Conservation (phyloP, 2,797 vertebrate genomes). For the Hydrocynus forskahlii region DNA sequence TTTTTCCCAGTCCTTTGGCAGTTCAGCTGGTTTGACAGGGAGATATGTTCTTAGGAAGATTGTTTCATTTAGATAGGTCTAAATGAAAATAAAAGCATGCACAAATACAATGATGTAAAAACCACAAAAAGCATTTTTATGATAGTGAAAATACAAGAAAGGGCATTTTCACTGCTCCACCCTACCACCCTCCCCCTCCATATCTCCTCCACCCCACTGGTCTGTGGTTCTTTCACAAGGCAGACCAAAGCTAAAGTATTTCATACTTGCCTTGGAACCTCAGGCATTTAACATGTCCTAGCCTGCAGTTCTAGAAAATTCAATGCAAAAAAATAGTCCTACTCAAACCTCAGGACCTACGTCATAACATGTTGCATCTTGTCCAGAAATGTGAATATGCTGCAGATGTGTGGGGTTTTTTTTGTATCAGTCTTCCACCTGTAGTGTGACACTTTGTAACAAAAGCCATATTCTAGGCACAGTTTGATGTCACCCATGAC, state of each 20-base stretch:
- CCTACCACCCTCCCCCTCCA: no score
- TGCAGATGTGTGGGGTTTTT: not conserved
- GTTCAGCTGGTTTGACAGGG: not conserved
- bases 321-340: constrained; percentile 7
- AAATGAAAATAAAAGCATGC: not conserved
- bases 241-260: constrained; percentile 14
- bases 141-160: constrained; percentile 4
- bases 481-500: not conserved
- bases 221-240: constrained; percentile 1
- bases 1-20: not conserved
- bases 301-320: constrained; percentile 18
- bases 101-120: constrained; percentile 20
- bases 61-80: not conserved
- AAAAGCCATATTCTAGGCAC: not conserved
- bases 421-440: constrained; percentile 13
- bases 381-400: not conserved
- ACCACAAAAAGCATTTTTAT: not conserved
- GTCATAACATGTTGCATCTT: constrained; percentile 1
- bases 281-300: not conserved
- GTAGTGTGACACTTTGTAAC: not conserved
- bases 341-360: not conserved
- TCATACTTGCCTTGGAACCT: constrained; percentile 8
- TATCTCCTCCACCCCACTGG: not conserved
- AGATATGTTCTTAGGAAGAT: not conserved
- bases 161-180: not conserved